Conservation (phyloP, 1,140 invertebrate species). For the Aricia agestis region DNA sequence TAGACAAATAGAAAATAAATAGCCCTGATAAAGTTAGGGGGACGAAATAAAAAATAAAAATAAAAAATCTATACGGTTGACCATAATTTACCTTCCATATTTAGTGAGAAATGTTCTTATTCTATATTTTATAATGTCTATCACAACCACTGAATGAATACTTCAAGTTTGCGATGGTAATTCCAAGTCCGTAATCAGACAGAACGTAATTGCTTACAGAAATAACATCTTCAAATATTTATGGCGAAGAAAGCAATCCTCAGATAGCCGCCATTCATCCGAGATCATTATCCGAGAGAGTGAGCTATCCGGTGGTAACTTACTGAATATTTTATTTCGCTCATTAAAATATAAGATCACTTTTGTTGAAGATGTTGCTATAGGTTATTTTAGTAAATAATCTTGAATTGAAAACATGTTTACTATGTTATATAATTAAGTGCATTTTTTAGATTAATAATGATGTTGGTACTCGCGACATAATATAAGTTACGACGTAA, state of each 20-base stretch:
- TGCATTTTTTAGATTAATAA: too few species aligned
- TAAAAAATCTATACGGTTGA: too few species aligned
- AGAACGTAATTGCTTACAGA: constrained; percentile 15
- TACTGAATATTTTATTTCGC: constrained; percentile 11
- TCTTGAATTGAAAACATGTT: too few species aligned
- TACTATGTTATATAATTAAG: too few species aligned
- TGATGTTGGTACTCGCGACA: too few species aligned
- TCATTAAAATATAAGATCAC: background rate
- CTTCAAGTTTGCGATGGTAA: background rate
- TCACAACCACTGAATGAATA: background rate
- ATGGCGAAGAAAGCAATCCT: constrained; percentile 2
- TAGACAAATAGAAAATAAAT: too few species aligned
- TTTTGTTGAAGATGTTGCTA: background rate
- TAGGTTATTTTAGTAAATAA: background rate
- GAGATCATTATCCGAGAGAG: background rate
- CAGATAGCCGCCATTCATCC: constrained; percentile 4
- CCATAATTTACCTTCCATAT: too few species aligned
- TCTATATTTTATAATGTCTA: background rate
- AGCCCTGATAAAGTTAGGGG: too few species aligned
- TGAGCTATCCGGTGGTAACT: constrained; percentile 5
- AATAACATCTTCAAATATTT: constrained; percentile 10
- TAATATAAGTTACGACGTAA: too few species aligned
- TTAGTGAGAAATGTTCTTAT: background rate
- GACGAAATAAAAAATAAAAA: too few species aligned
- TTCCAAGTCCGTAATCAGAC: background rate